Base-by-base conservation (phyloP, 2,113 vertebrate species). In the mouse (Mus musculus) region DNA sequence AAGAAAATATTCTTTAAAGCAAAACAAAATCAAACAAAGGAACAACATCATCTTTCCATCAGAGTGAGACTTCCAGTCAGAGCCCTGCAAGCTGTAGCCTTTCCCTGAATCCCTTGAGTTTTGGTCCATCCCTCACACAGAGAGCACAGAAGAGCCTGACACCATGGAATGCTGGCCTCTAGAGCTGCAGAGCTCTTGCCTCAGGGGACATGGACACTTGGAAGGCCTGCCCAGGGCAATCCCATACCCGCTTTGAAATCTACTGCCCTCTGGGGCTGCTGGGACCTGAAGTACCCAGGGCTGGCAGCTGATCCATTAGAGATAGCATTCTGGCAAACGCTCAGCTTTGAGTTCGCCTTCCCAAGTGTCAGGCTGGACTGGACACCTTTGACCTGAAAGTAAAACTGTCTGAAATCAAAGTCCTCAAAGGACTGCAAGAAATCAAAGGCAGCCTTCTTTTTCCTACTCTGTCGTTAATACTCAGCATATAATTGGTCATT, bases 231-330 rank as follows among this genome's bases (percentile, higher is more conserved):
- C n/a, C 56, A 46, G 59, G 59, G 59, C 81, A 65, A 85, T 42
- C 59, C 59, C 39, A 80, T 12, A 10, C 28, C 30, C 14, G 4
- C 10, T 26, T 36, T 8, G 1, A 67, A 19, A 22, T 49, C 77
- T 0, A 20, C 42, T 8, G 16, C 20, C 42, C 28, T 67, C 39
- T 49, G 65, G 19, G 36, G 42, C 36, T n/a, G 19, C 42, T 7
- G 0, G 0, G 11, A 63, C 39, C 67, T 9, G 12, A 30, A n/a
- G 13, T 17, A 10, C 52, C 1, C 3, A 0, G 61, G 36, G 3
- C 63, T 13, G 67, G 30, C 36, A 49, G 26, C 42, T 19, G 54
- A 3, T 39, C 19, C 42, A 16, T 13, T 63, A 28, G 20, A 8
- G 54, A 80, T 76, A 56, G 33, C 26, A 42, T 63, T 73, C 42